Evolutionary conservation across 2,888 invertebrate genomes (phyloP).

Genomic region (Margaritifera margaritifera): DNA sequence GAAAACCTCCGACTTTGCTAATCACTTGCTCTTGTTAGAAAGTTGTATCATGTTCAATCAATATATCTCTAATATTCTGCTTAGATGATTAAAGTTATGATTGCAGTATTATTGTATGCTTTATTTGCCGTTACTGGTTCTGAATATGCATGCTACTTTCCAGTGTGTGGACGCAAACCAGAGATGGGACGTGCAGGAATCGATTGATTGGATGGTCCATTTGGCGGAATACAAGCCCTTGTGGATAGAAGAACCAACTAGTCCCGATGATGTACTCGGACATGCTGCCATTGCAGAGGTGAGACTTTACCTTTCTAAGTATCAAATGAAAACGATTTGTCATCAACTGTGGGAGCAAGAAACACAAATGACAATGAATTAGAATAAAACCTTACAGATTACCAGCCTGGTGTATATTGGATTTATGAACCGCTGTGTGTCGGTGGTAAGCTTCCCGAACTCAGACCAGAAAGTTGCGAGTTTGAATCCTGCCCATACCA

Average conservation of each 20-base stretch:
- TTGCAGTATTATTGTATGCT: too few relatives aligned
- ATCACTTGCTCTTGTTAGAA: too few relatives aligned
- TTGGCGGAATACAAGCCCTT: slow-evolving; percentile 83
- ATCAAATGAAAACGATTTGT: background rate
- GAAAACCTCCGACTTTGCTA: too few relatives aligned
- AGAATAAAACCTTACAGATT: background rate
- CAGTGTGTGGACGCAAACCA: slow-evolving; percentile 71
- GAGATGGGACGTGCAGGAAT: slow-evolving; percentile 86
- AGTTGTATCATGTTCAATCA: too few relatives aligned
- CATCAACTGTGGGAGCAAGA: background rate
- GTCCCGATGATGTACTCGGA: slow-evolving; percentile 91
- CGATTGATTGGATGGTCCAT: slow-evolving; percentile 89
- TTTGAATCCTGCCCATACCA: too few relatives aligned
- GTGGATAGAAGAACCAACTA: slow-evolving; percentile 96
- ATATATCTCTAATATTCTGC: too few relatives aligned
- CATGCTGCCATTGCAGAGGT: slow-evolving; percentile 86
- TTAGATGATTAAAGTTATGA: too few relatives aligned
- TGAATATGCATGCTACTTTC: slow-evolving; percentile 17
- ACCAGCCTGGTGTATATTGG: too few relatives aligned
- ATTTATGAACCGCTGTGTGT: too few relatives aligned
- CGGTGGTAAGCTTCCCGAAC: too few relatives aligned
- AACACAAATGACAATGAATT: background rate
- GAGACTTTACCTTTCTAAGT: slow-evolving; percentile 19
- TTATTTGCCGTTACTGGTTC: too few relatives aligned
- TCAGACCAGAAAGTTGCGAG: too few relatives aligned